phyloP scores from a whole-genome alignment of 2,797 vertebrate genomes.

The Threskiornis aethiopicus region DNA sequence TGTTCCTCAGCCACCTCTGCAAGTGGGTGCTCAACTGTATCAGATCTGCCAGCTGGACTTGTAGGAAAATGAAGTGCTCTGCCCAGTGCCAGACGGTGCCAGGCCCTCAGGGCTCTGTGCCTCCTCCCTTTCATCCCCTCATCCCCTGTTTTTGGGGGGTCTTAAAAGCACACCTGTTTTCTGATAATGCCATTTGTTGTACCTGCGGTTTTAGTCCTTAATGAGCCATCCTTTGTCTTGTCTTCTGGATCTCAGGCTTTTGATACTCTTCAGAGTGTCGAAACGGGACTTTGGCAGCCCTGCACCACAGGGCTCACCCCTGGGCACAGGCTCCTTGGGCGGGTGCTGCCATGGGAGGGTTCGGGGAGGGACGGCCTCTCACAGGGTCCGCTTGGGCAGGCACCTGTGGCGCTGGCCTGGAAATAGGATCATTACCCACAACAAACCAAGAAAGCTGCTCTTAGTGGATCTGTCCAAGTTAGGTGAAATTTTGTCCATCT shows the following conservation, averaged over 20 bases:
- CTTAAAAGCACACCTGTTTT: neutral
- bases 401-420: neutral
- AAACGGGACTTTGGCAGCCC: neutral
- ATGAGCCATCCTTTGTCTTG: neutral
- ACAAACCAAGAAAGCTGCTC: neutral
- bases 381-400: neutral
- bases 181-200: neutral
- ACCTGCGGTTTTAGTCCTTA: neutral
- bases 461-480: neutral
- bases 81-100: neutral
- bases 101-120: neutral
- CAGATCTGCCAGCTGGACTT: neutral
- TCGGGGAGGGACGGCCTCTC: fast-evolving
- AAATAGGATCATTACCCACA: neutral
- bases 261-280: neutral
- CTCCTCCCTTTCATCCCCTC: neutral
- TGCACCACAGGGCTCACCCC: neutral
- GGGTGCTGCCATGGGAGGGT: too few relatives aligned
- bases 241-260: neutral
- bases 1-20: neutral
- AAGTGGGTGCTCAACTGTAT: neutral
- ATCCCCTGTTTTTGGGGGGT: neutral
- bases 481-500: neutral
- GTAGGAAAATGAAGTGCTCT: neutral
- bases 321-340: fast-evolving